Base-by-base conservation (phyloP, 2,797 vertebrate genomes). In the Lophotriccus pileatus region DNA sequence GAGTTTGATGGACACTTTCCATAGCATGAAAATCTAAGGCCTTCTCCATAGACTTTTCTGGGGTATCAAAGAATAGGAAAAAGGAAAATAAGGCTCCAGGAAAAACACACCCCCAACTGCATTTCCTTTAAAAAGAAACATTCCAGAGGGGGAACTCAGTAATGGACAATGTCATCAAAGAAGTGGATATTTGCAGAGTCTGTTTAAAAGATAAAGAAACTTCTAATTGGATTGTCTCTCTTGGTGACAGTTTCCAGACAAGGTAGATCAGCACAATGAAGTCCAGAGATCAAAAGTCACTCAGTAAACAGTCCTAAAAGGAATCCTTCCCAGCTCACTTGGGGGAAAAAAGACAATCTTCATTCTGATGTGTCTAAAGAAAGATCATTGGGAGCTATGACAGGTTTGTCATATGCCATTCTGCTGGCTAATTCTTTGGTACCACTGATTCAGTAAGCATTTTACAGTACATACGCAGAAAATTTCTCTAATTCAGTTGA, bases 241-340 rank as follows among this genome's bases (percentile, higher is more conserved):
- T 44, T 32, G 60, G 36, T 81, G 87, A 93, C 84, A 91, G n/a
- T 74, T 95, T 91, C 72, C 84, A 96, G 92, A 52, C 58, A 80
- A 85, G 41, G n/a, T 22, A 83, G 64, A 75, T 69, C 18, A 74
- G 36, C 19, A 68, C 53, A 41, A 52, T 27, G 69, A 85, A 78
- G n/a, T 41, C 30, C 39, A 63, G 47, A 93, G 50, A 63, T 43
- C 19, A 66, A 85, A 89, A 93, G 62, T 41, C 3, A 2, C 30
- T 43, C n/a, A 68, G 64, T 23, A 68, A 52, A 73, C 37, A 50
- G 50, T 44, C 36, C 49, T 85, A 23, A 72, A 92, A 69, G 14
- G 27, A 86, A 82, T 79, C 24, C 9, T 81, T 37, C 15, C 24
- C 58, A 69, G 36, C 10, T 72, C 53, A 52, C 19, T 23, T 47